Evolutionary conservation across 2,888 invertebrate genomes (phyloP), one percentile per base, ranked within the genome.

Genomic region (Asteroscopus sphinx): DNA sequence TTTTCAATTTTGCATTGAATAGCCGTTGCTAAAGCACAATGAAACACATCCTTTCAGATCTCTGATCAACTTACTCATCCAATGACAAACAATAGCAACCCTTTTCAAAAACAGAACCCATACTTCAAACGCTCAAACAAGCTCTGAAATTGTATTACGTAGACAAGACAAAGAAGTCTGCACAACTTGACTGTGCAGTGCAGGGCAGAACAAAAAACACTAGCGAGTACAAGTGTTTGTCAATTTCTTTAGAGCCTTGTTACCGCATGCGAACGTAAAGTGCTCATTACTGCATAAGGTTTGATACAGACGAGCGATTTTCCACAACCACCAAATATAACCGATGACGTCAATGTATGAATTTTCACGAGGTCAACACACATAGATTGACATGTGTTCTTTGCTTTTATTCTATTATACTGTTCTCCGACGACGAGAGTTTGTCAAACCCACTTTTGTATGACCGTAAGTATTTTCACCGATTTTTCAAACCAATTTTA

Each of bases 281-380:
- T 81, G 63, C 69, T 80, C 76, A 82, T 83, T 81, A 82, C 69
- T 68, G 68, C 72, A 70, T 75, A 77, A 77, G 76, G 80, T 67
- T 33, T 17, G 12, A 17, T 28, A 0, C 17, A 53, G 33, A 61
- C 62, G 33, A 35, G 16, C 37, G 32, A 42, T 52, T 46, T 44
- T 21, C 21, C 5, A 21, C 21, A 21, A 21, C n/a, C n/a, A n/a
- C n/a, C n/a, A n/a, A n/a, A n/a, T n/a, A n/a, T n/a, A n/a, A n/a
- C n/a, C n/a, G n/a, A n/a, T n/a, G n/a, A n/a, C n/a, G n/a, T n/a
- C n/a, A n/a, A n/a, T n/a, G n/a, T n/a, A n/a, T n/a, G n/a, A n/a
- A n/a, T n/a, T n/a, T n/a, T n/a, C n/a, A n/a, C n/a, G n/a, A n/a
- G n/a, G n/a, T n/a, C n/a, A n/a, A n/a, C n/a, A n/a, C n/a, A n/a